Conservation (phyloP, 2,113 vertebrate genomes). For the Amazona guildingii region DNA sequence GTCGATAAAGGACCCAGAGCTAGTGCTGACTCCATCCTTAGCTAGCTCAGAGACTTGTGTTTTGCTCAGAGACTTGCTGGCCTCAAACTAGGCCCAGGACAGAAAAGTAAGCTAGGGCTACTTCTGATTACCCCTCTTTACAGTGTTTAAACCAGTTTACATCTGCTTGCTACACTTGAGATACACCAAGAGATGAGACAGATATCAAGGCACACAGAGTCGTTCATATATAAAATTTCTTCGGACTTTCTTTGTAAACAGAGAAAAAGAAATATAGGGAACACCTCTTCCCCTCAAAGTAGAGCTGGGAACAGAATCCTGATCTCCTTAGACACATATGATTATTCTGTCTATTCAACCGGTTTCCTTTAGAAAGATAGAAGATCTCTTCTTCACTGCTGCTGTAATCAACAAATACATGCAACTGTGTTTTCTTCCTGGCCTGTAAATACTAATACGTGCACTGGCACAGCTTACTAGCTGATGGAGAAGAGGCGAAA, state of each 20-base stretch:
- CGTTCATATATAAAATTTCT: background rate
- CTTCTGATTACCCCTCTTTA: background rate
- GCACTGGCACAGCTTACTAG: background rate
- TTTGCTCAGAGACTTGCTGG: background rate
- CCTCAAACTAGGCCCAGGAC: background rate
- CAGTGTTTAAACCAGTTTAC: background rate
- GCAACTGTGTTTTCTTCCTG: background rate
- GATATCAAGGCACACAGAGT: background rate
- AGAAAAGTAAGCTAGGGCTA: background rate
- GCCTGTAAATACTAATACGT: background rate
- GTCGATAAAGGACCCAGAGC: background rate
- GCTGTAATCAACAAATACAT: background rate
- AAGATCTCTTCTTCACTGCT: background rate
- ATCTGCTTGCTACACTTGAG: background rate
- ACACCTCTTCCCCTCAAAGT: background rate
- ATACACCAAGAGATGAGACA: background rate
- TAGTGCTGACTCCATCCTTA: background rate
- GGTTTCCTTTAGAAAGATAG: background rate
- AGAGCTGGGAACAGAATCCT: background rate
- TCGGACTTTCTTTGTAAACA: background rate
- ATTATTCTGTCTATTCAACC: background rate
- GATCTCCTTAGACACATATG: background rate
- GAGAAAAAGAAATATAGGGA: background rate
- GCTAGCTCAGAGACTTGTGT: background rate
- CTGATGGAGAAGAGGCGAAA: background rate